phyloP scores from a whole-genome alignment of 1,140 invertebrate genomes.

The Colletes latitarsis region DNA sequence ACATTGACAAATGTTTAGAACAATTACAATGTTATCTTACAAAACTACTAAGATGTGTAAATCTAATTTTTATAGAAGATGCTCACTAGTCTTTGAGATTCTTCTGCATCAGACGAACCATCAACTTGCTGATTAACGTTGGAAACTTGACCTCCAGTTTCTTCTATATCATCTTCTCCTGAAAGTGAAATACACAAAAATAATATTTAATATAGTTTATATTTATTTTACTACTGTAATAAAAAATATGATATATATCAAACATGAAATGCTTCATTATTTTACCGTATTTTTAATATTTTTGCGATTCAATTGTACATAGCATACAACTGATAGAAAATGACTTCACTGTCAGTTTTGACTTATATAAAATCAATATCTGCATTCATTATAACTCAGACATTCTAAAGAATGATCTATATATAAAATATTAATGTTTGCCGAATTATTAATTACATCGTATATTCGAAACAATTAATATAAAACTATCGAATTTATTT shows the following conservation, averaged over 20 bases:
- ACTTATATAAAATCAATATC: slow-evolving; percentile 40
- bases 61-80: neutral
- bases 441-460: neutral
- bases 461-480: neutral
- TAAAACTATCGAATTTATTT: neutral
- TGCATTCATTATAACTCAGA: slow-evolving; percentile 18
- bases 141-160: slow-evolving; percentile 82
- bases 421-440: neutral
- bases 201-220: neutral
- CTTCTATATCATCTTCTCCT: slow-evolving; percentile 87
- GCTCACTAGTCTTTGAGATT: slow-evolving; percentile 82
- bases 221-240: too few species aligned
- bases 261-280: slow-evolving; percentile 28
- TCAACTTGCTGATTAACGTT: slow-evolving; percentile 80
- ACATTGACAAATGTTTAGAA: slow-evolving; percentile 41
- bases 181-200: slow-evolving; percentile 62
- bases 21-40: slow-evolving; percentile 34
- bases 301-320: neutral
- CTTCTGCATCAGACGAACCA: slow-evolving; percentile 88
- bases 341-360: neutral
- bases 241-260: slow-evolving; percentile 5
- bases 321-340: neutral
- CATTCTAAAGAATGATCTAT: slow-evolving; percentile 10
- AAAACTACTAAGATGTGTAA: neutral
- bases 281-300: neutral